Evolutionary conservation across 2,888 invertebrate species (phyloP), one percentile per base, ranked within the genome.

Genomic region (Metellina segmentata): DNA sequence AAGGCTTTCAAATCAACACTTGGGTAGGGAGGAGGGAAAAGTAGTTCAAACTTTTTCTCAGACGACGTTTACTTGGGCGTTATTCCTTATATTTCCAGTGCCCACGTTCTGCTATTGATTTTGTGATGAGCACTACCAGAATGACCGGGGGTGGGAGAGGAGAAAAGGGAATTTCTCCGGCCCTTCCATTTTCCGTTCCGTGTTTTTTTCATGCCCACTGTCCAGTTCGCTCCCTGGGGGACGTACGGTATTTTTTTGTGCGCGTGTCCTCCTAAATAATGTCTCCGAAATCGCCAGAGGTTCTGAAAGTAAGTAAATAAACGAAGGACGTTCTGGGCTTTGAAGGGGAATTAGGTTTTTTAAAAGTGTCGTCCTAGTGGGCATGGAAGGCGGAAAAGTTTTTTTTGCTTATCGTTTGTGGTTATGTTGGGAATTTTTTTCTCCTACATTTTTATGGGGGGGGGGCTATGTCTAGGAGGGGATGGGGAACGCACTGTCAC

Each of bases 241-340:
- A 20, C 20, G 34, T 13, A 75, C 11, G 13, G 48, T 75, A 48
- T 48, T 34, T 20, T 75, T 75, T 75, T 74, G 19, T 34, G 34
- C 4, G 7, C 75, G 75, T 34, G 11, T 75, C 49, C 49, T n/a
- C 19, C 20, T 49, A 71, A 82, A 82, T 82, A 82, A 71, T 82
- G 82, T 72, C 71, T 9, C 71, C 72, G 51, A 72, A 82, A 82
- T 82, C 82, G 82, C 82, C 72, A 72, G 71, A 70, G 82, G 82
- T 72, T 71, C 72, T 70, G 48, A 13, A 82, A 82, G 71, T 72
- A 52, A 72, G 71, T 19, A 72, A 82, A 71, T 49, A 72, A 82
- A 71, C 34, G 52, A 13, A 34, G 34, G 34, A 34, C 34, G 34
- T 34, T 34, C 34, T 34, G 34, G 34, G 34, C 4, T 34, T 34